A percentile compares a stretch with the other conserved stretches of the same genome.
Evolutionary conservation across 2,888 invertebrate genomes (phyloP).

Genomic region (Coleophora flavipennella): DNA sequence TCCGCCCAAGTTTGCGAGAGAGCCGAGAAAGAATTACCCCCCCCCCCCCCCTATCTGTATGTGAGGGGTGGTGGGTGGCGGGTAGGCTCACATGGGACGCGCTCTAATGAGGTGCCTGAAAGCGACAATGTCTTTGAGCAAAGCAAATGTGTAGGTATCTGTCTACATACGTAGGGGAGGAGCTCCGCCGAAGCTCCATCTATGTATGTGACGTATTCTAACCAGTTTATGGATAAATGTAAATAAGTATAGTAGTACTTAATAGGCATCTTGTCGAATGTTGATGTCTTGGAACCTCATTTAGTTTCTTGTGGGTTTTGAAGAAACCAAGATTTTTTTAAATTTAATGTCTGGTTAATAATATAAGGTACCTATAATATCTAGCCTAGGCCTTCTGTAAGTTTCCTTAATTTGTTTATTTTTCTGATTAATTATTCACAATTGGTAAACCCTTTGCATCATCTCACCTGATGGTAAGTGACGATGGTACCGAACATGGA

Average conservation of each 20-base stretch:
- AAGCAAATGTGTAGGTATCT: constrained; percentile 69
- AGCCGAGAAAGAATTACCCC: constrained; percentile 64
- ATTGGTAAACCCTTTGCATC: too few species aligned
- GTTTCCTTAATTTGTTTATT: too few species aligned
- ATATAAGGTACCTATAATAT: too few species aligned
- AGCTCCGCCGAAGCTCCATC: constrained; percentile 29
- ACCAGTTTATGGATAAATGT: constrained; percentile 10
- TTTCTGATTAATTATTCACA: too few species aligned
- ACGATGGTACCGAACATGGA: too few species aligned
- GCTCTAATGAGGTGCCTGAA: constrained; percentile 73
- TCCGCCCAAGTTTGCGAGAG: constrained; percentile 67
- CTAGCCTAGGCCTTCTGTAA: too few species aligned
- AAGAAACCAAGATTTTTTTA: too few species aligned
- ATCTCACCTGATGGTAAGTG: too few species aligned
- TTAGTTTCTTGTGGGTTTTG: too few species aligned
- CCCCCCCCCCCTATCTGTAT: constrained; percentile 37
- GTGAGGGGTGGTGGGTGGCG: constrained; percentile 32
- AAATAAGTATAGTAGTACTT: background rate
- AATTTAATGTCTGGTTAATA: too few species aligned
- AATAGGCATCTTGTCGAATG: background rate
- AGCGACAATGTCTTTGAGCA: constrained; percentile 73
- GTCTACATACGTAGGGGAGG: constrained; percentile 57
- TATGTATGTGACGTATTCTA: constrained; percentile 23
- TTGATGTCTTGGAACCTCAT: background rate
- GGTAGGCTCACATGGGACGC: constrained; percentile 70